phyloP scores from a whole-genome alignment of 2,888 invertebrate genomes.

The Gibbula magus region DNA sequence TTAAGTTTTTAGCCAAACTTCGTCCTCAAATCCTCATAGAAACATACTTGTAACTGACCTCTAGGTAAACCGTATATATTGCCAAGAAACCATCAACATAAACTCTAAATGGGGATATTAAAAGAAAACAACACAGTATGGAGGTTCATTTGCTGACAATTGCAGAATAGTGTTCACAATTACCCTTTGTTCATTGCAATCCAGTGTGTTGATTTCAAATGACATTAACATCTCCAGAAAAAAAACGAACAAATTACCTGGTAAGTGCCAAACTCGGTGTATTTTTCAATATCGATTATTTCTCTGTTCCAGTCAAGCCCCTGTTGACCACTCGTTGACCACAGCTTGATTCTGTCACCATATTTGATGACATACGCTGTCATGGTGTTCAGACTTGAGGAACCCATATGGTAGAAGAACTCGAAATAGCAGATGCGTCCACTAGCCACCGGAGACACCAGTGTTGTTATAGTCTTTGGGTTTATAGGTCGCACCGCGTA shows the following conservation, averaged over 20 bases:
- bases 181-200: too few relatives aligned
- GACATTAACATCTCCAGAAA: too few relatives aligned
- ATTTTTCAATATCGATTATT: slow-evolving; percentile 17
- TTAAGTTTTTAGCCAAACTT: too few relatives aligned
- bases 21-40: too few relatives aligned
- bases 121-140: too few relatives aligned
- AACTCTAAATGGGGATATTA: too few relatives aligned
- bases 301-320: slow-evolving; percentile 6
- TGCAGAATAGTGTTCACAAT: too few relatives aligned
- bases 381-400: background rate
- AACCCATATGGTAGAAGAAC: slow-evolving; percentile 30
- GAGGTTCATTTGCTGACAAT: too few relatives aligned
- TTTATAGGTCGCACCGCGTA: slow-evolving; percentile 26
- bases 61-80: too few relatives aligned
- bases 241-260: slow-evolving; percentile 18
- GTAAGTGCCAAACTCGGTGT: slow-evolving; percentile 25
- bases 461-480: slow-evolving; percentile 6
- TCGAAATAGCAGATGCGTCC: slow-evolving; percentile 19
- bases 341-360: slow-evolving; percentile 22
- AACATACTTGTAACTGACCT: too few relatives aligned
- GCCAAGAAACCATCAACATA: too few relatives aligned
- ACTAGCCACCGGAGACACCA: background rate
- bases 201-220: too few relatives aligned
- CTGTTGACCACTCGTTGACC: slow-evolving; percentile 4
- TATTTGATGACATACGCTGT: slow-evolving; percentile 15